Evolutionary conservation across 2,888 invertebrate genomes (phyloP).

Genomic region (Tipula unca): DNA sequence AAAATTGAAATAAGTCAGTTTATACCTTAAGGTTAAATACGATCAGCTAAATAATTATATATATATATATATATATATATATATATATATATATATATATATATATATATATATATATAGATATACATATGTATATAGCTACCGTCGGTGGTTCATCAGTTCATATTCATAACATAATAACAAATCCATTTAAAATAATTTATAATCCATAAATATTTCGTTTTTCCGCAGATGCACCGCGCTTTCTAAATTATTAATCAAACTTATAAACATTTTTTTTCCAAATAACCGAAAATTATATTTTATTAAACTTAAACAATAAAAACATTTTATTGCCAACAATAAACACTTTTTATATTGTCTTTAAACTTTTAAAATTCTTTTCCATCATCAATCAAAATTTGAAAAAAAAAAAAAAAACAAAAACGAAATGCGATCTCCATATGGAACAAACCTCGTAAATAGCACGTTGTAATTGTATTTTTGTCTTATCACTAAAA

Average conservation of each 20-base stretch:
- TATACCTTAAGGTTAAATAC: no score
- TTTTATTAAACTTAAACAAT: not conserved
- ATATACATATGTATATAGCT: no score
- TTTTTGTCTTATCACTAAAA: not conserved
- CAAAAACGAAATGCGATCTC: not conserved
- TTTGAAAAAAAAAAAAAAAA: not conserved
- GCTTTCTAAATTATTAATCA: not conserved
- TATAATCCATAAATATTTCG: not conserved
- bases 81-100: no score
- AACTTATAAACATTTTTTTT: not conserved
- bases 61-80: no score
- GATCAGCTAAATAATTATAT: no score
- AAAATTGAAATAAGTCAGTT: no score
- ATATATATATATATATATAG: no score
- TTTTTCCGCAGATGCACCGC: not conserved
- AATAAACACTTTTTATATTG: not conserved
- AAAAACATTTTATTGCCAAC: not conserved
- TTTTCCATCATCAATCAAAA: constrained; percentile 14
- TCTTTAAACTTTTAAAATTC: constrained; percentile 14
- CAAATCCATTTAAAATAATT: not conserved
- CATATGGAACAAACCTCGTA: not conserved
- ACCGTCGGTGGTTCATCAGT: not conserved
- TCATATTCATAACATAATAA: not conserved
- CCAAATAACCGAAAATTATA: not conserved
- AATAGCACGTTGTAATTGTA: not conserved